A percentile compares a stretch with the other conserved stretches of the same genome.
These are phyloP conservation scores for Lethocerus indicus DNA, from an alignment of 1,140 invertebrate species.

Conservation along the genomic window DNA sequence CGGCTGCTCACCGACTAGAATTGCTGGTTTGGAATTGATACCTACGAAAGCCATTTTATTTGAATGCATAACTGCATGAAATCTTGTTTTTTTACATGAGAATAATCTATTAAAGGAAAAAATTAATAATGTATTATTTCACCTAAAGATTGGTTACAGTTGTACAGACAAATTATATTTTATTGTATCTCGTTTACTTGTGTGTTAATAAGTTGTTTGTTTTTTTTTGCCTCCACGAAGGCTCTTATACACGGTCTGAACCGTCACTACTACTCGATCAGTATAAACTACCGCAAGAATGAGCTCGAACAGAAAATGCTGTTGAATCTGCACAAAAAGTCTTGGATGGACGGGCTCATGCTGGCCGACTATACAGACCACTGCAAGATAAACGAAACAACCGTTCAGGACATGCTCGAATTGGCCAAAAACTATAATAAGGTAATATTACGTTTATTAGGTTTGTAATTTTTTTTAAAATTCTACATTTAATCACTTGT, in stretches of 20 bases:
- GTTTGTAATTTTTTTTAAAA: too few relatives aligned
- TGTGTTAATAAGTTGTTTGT: conserved; percentile 4
- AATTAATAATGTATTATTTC: too few relatives aligned
- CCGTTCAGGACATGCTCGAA: conserved; percentile 91
- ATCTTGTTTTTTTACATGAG: too few relatives aligned
- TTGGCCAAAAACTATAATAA: conserved; percentile 98
- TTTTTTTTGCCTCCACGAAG: conserved; percentile 28
- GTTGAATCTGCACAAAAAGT: conserved; percentile 96
- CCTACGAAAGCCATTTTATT: too few relatives aligned
- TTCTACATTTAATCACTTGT: too few relatives aligned
- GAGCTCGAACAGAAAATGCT: conserved; percentile 99
- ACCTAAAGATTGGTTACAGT: too few relatives aligned
- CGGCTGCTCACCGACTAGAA: too few relatives aligned
- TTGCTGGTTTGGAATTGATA: too few relatives aligned
- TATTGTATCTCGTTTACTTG: too few relatives aligned
- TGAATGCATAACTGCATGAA: too few relatives aligned
- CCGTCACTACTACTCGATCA: conserved; percentile 98
- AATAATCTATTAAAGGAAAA: too few relatives aligned
- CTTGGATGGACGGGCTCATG: conserved; percentile 96
- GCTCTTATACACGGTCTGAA: conserved; percentile 98
- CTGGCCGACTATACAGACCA: conserved; percentile 91
- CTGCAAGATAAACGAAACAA: conserved; percentile 77
- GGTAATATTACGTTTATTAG: conserved; percentile 27
- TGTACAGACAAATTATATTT: too few relatives aligned
- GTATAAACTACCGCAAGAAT: conserved; percentile 99